phyloP scores from a whole-genome alignment of 2,797 vertebrate species.

The Rhynchonycteris naso region DNA sequence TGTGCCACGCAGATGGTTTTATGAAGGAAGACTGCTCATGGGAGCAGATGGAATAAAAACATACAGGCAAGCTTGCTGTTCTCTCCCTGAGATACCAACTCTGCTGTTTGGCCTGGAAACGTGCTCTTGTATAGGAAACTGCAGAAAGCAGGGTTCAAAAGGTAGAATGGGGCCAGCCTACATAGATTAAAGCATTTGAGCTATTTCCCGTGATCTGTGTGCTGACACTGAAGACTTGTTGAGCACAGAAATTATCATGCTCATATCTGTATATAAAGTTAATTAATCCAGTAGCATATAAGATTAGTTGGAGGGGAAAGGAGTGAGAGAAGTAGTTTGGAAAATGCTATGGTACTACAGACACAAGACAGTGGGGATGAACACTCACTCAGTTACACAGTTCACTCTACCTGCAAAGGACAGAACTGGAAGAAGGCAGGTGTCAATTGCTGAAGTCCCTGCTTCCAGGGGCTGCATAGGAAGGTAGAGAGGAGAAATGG shows the following conservation, averaged over 20 bases:
- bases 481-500: background rate
- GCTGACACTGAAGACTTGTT: background rate
- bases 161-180: background rate
- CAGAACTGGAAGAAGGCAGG: background rate
- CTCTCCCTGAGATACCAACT: background rate
- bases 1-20: background rate
- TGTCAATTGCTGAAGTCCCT: background rate
- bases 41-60: background rate
- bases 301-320: background rate
- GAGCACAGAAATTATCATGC: background rate
- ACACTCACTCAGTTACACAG: rapidly evolving
- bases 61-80: background rate
- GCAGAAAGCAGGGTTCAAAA: background rate
- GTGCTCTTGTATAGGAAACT: background rate
- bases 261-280: background rate
- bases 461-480: background rate
- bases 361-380: background rate
- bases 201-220: background rate
- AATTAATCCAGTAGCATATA: background rate
- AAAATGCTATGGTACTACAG: background rate
- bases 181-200: background rate
- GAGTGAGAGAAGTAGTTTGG: background rate
- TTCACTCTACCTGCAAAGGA: background rate
- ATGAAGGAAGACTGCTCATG: background rate
- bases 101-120: background rate